Percentiles rank a stretch among this genome's conserved stretches.
phyloP scores from a whole-genome alignment of 2,888 invertebrate species.

The Nymphalis urticae region DNA sequence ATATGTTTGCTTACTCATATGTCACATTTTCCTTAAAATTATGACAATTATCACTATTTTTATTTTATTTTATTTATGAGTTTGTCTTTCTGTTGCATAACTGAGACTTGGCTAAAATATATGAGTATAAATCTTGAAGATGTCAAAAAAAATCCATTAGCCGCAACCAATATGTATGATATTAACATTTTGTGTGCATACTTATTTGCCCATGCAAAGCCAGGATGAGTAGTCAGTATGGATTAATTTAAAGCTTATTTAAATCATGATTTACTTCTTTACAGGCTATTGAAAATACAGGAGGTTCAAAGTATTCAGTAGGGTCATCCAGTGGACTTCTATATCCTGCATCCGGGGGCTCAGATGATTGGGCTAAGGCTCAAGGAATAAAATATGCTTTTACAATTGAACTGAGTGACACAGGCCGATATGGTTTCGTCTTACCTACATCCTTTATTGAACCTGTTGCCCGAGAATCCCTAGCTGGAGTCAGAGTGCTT shows the following conservation, averaged over 20 bases:
- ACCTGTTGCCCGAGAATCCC: slow-evolving; percentile 87
- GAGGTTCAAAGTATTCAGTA: slow-evolving; percentile 85
- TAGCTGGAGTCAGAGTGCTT: slow-evolving; percentile 86
- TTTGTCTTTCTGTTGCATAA: too few relatives aligned
- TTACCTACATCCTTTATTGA: slow-evolving; percentile 89
- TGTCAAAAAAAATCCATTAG: too few relatives aligned
- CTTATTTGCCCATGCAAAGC: too few relatives aligned
- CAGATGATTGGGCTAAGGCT: slow-evolving; percentile 96
- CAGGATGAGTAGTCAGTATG: neutral
- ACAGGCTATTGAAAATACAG: slow-evolving; percentile 82
- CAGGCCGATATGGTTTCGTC: slow-evolving; percentile 92
- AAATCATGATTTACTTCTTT: slow-evolving; percentile 39
- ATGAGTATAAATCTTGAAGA: too few relatives aligned
- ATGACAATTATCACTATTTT: neutral
- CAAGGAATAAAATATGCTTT: slow-evolving; percentile 92
- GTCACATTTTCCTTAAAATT: neutral
- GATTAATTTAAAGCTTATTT: neutral
- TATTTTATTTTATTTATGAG: neutral
- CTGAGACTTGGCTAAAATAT: neutral
- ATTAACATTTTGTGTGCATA: too few relatives aligned
- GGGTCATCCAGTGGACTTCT: slow-evolving; percentile 89
- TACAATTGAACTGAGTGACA: slow-evolving; percentile 94
- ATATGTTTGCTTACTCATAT: neutral
- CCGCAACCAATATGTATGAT: too few relatives aligned
- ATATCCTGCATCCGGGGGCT: slow-evolving; percentile 91